A percentile compares a stretch with the other conserved stretches of the same genome.
Evolutionary conservation across 2,113 vertebrate species (phyloP).

Genomic region (Panthera tigris): DNA sequence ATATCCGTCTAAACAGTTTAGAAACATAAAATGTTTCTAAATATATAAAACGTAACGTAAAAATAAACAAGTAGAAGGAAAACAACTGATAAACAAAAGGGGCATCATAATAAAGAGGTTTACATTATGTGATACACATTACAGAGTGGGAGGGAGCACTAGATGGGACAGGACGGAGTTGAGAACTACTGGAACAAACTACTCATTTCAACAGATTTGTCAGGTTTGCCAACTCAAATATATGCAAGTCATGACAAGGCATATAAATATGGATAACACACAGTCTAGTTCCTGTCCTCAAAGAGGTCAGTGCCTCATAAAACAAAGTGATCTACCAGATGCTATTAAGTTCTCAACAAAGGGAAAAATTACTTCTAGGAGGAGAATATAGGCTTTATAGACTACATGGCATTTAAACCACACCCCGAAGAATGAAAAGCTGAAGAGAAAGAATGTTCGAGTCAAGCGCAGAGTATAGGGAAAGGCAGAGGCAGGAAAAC

Average conservation of each 20-base stretch:
- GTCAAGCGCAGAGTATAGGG: not conserved
- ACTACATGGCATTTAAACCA: not conserved
- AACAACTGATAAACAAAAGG: no score
- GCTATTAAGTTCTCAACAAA: not conserved
- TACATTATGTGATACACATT: not conserved
- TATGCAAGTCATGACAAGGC: not conserved
- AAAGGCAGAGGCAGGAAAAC: slow-evolving; percentile 1
- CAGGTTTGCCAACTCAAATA: not conserved
- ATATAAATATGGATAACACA: not conserved
- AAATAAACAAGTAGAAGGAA: no score
- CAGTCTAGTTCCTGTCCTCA: not conserved
- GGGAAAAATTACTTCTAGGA: not conserved
- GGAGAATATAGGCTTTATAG: not conserved
- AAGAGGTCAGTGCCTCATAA: not conserved
- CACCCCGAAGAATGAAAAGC: not conserved
- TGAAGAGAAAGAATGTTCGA: not conserved
- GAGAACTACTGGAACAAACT: not conserved
- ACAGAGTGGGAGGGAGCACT: not conserved
- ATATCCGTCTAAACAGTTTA: no score
- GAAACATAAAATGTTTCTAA: not conserved
- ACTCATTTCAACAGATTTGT: not conserved
- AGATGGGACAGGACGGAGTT: not conserved
- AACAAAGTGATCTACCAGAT: not conserved
- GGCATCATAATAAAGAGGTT: not conserved
- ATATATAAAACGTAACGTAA: no score